Evolutionary conservation across 2,888 invertebrate species (phyloP).

Genomic region (Eilema caniola): DNA sequence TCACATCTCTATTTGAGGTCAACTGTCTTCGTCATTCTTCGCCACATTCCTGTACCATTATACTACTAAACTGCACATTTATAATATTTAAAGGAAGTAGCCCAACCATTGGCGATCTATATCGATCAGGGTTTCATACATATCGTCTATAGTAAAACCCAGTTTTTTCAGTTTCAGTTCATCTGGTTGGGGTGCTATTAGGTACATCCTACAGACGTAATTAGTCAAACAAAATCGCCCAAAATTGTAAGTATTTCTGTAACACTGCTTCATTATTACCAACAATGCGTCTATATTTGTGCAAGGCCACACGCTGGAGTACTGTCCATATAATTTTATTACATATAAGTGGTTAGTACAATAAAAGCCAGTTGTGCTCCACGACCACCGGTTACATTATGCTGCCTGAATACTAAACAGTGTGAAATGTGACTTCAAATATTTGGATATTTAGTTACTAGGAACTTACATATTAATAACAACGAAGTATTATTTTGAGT

Average conservation of each 20-base stretch:
- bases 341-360: slow-evolving; percentile 48
- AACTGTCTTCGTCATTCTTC: too few relatives aligned
- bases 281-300: slow-evolving; percentile 16
- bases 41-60: too few relatives aligned
- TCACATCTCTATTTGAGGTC: too few relatives aligned
- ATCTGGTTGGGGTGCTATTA: not conserved
- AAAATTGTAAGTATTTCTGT: slow-evolving; percentile 3
- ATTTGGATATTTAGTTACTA: slow-evolving; percentile 35
- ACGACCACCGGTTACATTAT: slow-evolving; percentile 29
- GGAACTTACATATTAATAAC: slow-evolving; percentile 36
- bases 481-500: not conserved
- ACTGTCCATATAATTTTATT: slow-evolving; percentile 51
- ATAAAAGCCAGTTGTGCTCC: slow-evolving; percentile 47
- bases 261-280: slow-evolving; percentile 21
- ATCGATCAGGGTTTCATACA: too few relatives aligned
- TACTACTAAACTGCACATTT: too few relatives aligned
- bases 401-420: slow-evolving; percentile 49
- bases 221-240: not conserved
- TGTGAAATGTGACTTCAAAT: slow-evolving; percentile 40
- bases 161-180: too few relatives aligned
- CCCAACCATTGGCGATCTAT: too few relatives aligned
- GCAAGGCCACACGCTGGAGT: slow-evolving; percentile 25
- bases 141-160: too few relatives aligned
- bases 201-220: not conserved
- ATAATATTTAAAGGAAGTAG: too few relatives aligned